Evolutionary conservation across 1,140 invertebrate species (phyloP), one percentile per base, ranked within the genome.

Genomic region (Parapsyche elsis): DNA sequence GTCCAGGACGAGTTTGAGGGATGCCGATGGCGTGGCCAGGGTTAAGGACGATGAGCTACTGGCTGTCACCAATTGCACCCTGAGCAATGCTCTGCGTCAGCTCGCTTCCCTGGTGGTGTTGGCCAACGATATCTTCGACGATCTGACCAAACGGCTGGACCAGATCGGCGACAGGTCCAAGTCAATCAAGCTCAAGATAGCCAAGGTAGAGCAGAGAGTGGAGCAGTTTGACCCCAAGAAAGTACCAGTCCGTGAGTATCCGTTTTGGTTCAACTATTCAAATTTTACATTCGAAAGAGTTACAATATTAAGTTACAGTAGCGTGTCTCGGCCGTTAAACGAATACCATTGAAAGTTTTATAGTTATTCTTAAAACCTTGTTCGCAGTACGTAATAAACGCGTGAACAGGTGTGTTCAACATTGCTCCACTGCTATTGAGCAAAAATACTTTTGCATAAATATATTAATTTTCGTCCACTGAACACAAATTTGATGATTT

Each of bases 231-330:
- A 95, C 87, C 94, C 94, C 67, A 95, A 94, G 89, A 91, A 92
- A 87, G 94, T 95, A 84, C 90, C 93, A 92, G 94, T 95, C 89
- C 94, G 94, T 95, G 92, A 95, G 94, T 95, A 88, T 38, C 45
- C 45, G 1, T 14, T 53, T 53, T 53, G 12, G 12, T 38, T 38
- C 49, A 53, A 12, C n/a, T n/a, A n/a, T n/a, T n/a, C n/a, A n/a
- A n/a, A n/a, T n/a, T n/a, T n/a, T n/a, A n/a, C n/a, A n/a, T n/a
- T n/a, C n/a, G n/a, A n/a, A n/a, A n/a, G n/a, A n/a, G n/a, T n/a
- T n/a, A n/a, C n/a, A n/a, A n/a, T n/a, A n/a, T n/a, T n/a, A n/a
- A n/a, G n/a, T n/a, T n/a, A n/a, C n/a, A n/a, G n/a, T n/a, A n/a
- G n/a, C n/a, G n/a, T n/a, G n/a, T n/a, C n/a, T n/a, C n/a, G n/a